Percentiles rank a stretch among this genome's conserved stretches.
phyloP scores from a whole-genome alignment of 2,797 vertebrate genomes.

The Arrhamphus sclerolepis region DNA sequence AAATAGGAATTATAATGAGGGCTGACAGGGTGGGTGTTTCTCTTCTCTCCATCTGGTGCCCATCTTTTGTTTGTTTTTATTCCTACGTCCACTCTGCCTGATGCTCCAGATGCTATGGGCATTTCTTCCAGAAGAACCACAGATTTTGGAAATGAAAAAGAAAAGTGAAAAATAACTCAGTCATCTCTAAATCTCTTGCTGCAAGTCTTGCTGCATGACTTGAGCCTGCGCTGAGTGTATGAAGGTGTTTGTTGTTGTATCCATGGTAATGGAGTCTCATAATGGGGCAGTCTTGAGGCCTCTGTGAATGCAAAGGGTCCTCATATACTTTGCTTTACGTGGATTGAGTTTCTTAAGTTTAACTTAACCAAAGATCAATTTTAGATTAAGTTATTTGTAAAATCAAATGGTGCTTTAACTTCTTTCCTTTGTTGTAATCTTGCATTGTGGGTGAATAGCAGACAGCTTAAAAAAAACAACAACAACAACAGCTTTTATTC shows the following conservation, averaged over 20 bases:
- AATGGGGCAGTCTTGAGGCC: slow-evolving; percentile 32
- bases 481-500: not conserved
- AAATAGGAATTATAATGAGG: slow-evolving; percentile 75
- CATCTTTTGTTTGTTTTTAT: slow-evolving; percentile 38
- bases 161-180: not conserved
- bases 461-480: not conserved
- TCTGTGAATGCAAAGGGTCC: slow-evolving; percentile 18
- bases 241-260: slow-evolving; percentile 73
- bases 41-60: slow-evolving; percentile 53
- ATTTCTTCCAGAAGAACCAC: slow-evolving; percentile 55
- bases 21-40: slow-evolving; percentile 27
- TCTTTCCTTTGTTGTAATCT: no score
- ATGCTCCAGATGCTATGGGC: slow-evolving; percentile 78
- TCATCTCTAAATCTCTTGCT: slow-evolving; percentile 24
- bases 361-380: no score
- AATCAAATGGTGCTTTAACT: no score
- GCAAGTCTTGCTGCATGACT: slow-evolving; percentile 1
- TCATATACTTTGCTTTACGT: slow-evolving; percentile 5
- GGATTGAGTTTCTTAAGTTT: no score
- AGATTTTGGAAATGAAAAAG: slow-evolving; percentile 21
- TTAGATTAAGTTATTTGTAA: no score
- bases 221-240: slow-evolving; percentile 23
- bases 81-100: slow-evolving; percentile 63
- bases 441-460: no score
- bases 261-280: slow-evolving; percentile 64